Conservation (phyloP, 2,797 vertebrate species). For the Poecilia picta region DNA sequence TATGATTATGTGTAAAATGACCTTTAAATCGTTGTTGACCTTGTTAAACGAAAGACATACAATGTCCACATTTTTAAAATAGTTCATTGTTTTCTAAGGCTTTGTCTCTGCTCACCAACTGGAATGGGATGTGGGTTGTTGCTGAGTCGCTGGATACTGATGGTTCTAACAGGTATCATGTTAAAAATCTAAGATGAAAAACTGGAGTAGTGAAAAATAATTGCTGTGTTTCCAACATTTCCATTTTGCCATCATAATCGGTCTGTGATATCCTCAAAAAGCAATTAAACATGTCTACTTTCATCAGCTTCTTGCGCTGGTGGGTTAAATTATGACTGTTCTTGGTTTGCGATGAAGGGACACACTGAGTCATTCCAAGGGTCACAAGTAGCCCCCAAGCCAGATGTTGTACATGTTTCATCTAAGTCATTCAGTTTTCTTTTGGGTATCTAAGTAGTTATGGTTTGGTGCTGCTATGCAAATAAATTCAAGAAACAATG, state of each 20-base stretch:
- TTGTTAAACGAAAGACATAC: not conserved
- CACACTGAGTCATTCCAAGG: not conserved
- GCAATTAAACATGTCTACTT: not conserved
- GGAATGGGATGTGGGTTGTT: not conserved
- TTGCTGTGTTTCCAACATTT: not conserved
- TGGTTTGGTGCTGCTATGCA: not conserved
- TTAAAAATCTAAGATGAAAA: not conserved
- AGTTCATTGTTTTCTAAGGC: not conserved
- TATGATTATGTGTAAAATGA: not conserved
- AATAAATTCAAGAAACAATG: not conserved
- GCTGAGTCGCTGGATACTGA: not conserved
- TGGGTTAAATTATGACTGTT: not conserved
- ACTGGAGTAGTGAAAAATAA: not conserved
- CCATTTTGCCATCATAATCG: not conserved
- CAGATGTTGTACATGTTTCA: not conserved
- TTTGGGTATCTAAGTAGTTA: not conserved
- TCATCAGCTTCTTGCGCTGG: not conserved
- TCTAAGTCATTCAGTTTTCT: not conserved
- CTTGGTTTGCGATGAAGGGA: not conserved
- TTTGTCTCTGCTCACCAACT: not conserved
- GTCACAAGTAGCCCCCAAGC: not conserved
- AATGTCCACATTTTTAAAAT: not conserved
- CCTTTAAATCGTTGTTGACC: not conserved
- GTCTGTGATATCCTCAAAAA: not conserved
- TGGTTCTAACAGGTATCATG: not conserved